Conservation (phyloP, 2,888 invertebrate species). For the Euplagia quadripunctaria region DNA sequence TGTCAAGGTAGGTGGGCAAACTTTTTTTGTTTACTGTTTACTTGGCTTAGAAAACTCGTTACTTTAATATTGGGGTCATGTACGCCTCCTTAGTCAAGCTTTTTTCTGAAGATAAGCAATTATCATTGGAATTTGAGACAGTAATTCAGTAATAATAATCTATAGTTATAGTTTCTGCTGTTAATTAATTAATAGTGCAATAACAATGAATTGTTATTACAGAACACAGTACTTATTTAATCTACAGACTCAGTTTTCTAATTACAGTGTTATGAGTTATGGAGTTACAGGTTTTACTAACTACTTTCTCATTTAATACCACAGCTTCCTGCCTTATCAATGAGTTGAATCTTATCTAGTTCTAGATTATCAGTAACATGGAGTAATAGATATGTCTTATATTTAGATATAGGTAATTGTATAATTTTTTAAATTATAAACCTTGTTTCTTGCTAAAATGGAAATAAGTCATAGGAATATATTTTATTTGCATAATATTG, state of each 20-base stretch:
- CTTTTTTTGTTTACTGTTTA: slow-evolving; percentile 56
- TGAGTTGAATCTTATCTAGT: not conserved
- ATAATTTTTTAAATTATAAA: not conserved
- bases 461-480: not conserved
- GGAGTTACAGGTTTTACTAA: not conserved
- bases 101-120: slow-evolving; percentile 19
- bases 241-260: not conserved
- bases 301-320: not conserved
- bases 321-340: not conserved
- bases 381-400: not conserved
- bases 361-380: not conserved
- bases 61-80: slow-evolving; percentile 51
- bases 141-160: slow-evolving; percentile 19
- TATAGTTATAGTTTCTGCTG: not conserved
- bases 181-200: not conserved
- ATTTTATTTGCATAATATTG: not conserved
- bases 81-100: slow-evolving; percentile 47
- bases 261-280: not conserved
- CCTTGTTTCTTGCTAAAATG: not conserved
- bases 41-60: slow-evolving; percentile 43
- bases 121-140: slow-evolving; percentile 22
- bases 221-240: not conserved
- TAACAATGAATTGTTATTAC: not conserved
- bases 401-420: not conserved
- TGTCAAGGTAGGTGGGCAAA: slow-evolving; percentile 67